Base-by-base conservation (phyloP, 2,113 vertebrate species). In the Zosterops pallidus region DNA sequence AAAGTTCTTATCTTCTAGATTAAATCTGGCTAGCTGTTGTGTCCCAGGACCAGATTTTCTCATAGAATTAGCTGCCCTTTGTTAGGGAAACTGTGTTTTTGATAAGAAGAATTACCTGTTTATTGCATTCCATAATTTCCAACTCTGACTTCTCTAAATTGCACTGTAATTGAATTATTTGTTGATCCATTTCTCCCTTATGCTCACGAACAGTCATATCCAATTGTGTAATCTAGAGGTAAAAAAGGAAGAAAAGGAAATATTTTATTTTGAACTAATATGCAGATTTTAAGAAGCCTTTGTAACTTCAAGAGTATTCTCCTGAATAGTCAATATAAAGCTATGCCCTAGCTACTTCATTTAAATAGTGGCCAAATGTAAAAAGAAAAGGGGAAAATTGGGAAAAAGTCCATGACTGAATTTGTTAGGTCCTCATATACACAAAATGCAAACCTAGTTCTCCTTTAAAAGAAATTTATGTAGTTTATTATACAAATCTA, bases 151-250 rank as follows among this genome's bases (percentile, higher is more conserved):
- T 98, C 92, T 98, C 98, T 92, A 99, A 97, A 67, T 90, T 97
- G 79, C 97, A 98, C 94, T 99, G 97, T 92, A 99, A 97, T 92
- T 92, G 96, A 97, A 98, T 98, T 94, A 99, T 98, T 97, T 98
- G 98, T 96, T 97, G 98, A 88, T 99, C 98, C 98, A 99, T 98
- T 97, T 99, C 98, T 97, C 97, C 98, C 85, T 97, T 99, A 75
- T 98, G 98, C n/a, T 99, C 98, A 71, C 90, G 97, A 97, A 99
- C 98, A 88, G 97, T 98, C 97, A 98, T 98, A 76, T 99, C 99
- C 97, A 99, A 95, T 96, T 99, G 98, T 49, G 97, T 97, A 86
- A 99, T 98, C 99, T 99, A 97, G 95, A 95, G n/a, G 76, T 47
- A 93, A 92, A 86, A 83, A 64, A 44, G 39, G 29, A 93, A 57